These are phyloP conservation scores for Pocillopora grandis DNA, from an alignment of 92 coral and sea anemone species.

Conservation along the genomic window DNA sequence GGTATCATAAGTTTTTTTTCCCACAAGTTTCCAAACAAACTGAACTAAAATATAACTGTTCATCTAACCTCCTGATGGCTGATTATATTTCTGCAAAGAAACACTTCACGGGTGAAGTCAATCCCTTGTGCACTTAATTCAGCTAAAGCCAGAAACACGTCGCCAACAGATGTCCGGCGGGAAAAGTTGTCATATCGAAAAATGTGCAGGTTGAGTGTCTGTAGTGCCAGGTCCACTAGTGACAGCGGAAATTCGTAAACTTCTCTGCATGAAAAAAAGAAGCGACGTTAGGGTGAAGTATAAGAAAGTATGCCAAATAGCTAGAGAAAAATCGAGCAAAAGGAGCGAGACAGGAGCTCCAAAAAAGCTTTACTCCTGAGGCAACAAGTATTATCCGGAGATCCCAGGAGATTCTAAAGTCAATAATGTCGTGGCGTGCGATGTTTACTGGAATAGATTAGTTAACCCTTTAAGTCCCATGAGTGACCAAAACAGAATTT, in stretches of 20 bases:
- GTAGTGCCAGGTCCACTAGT: slow-evolving; percentile 79
- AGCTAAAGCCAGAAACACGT: slow-evolving; percentile 92
- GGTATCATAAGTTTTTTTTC: too few relatives aligned
- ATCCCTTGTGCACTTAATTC: slow-evolving; percentile 97
- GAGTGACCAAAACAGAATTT: too few relatives aligned
- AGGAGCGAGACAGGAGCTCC: too few relatives aligned
- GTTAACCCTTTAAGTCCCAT: too few relatives aligned
- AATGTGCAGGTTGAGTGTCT: slow-evolving; percentile 90
- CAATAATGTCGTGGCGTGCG: background rate
- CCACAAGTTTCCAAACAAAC: background rate
- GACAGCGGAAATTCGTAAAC: slow-evolving; percentile 81
- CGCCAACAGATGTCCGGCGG: slow-evolving; percentile 77
- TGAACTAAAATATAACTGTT: background rate
- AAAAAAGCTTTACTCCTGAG: too few relatives aligned
- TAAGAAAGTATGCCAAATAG: too few relatives aligned
- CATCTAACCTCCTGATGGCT: slow-evolving; percentile 80
- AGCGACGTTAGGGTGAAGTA: background rate
- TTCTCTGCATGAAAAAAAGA: slow-evolving; percentile 20
- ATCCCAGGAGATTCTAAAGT: background rate
- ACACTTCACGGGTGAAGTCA: slow-evolving; percentile 87
- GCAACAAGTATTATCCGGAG: too few relatives aligned
- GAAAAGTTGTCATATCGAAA: slow-evolving; percentile 96
- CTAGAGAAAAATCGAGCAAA: too few relatives aligned
- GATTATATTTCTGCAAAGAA: slow-evolving; percentile 80
- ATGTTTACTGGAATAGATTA: background rate